Conservation (phyloP, 2,113 vertebrate genomes). For the Caracal caracal region DNA sequence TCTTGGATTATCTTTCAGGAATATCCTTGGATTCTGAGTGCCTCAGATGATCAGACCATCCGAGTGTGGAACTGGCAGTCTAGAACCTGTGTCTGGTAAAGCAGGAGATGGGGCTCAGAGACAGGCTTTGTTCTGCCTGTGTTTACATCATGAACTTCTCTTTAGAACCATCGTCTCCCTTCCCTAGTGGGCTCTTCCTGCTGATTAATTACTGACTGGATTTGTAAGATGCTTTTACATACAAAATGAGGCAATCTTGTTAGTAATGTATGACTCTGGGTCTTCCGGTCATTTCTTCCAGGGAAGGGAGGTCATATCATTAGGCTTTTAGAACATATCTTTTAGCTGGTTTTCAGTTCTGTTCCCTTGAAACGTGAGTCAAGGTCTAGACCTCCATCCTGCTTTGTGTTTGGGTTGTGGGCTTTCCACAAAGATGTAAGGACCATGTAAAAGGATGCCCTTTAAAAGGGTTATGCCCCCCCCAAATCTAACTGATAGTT, state of each 20-base stretch:
- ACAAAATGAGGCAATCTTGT: background rate
- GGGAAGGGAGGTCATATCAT: background rate
- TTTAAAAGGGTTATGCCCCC: background rate
- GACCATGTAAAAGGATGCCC: background rate
- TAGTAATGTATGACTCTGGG: background rate
- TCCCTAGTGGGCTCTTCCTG: background rate
- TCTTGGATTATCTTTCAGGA: slow-evolving; percentile 87
- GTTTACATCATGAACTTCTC: background rate
- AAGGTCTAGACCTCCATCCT: background rate
- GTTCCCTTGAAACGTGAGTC: background rate
- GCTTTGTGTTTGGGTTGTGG: background rate
- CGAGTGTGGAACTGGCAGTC: slow-evolving; percentile 99
- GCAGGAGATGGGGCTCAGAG: background rate
- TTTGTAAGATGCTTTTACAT: slow-evolving; percentile 26
- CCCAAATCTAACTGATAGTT: slow-evolving; percentile 16
- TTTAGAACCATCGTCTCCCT: background rate
- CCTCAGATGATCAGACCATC: slow-evolving; percentile 98
- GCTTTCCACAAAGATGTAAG: background rate
- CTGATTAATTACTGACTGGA: slow-evolving; percentile 30
- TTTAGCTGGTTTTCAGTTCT: slow-evolving; percentile 33
- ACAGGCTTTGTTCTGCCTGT: background rate
- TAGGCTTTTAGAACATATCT: slow-evolving; percentile 28
- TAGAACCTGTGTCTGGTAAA: slow-evolving; percentile 97
- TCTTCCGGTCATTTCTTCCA: slow-evolving; percentile 52
- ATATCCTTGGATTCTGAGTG: slow-evolving; percentile 98